Evolutionary conservation across 1,140 invertebrate species (phyloP).

Genomic region (Diorhabda elongata): DNA sequence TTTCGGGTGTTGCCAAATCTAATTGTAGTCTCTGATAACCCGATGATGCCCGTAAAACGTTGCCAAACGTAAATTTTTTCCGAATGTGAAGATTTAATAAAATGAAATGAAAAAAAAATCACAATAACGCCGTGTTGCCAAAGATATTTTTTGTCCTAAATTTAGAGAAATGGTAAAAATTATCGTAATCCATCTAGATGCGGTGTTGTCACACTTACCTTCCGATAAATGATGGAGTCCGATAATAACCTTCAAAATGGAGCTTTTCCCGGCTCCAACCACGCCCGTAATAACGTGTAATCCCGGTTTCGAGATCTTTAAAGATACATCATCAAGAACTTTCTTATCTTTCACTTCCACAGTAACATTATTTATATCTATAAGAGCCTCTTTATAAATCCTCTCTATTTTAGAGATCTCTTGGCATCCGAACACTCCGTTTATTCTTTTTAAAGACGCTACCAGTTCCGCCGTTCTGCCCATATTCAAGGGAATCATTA

Average conservation of each 20-base stretch:
- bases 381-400: background rate
- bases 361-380: background rate
- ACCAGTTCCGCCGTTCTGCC: constrained; percentile 53
- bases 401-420: background rate
- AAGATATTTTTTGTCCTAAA: too few species aligned
- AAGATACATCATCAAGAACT: background rate
- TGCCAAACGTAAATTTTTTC: too few species aligned
- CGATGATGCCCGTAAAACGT: too few species aligned
- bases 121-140: too few species aligned
- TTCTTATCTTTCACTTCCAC: background rate
- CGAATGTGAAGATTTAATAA: too few species aligned
- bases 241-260: constrained; percentile 65
- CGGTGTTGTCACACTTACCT: constrained; percentile 47
- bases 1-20: too few species aligned
- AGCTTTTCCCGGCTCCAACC: constrained; percentile 80
- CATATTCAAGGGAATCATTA: constrained; percentile 67
- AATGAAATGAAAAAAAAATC: too few species aligned
- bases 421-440: constrained; percentile 19
- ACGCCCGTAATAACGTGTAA: constrained; percentile 70
- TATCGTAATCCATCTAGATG: too few species aligned
- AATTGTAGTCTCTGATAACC: too few species aligned
- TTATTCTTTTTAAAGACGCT: constrained; percentile 29
- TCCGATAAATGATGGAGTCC: constrained; percentile 61
- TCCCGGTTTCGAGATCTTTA: constrained; percentile 46
- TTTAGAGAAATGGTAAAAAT: too few species aligned